phyloP scores from a whole-genome alignment of 2,113 vertebrate species.

The Hirundichthys speculiger region DNA sequence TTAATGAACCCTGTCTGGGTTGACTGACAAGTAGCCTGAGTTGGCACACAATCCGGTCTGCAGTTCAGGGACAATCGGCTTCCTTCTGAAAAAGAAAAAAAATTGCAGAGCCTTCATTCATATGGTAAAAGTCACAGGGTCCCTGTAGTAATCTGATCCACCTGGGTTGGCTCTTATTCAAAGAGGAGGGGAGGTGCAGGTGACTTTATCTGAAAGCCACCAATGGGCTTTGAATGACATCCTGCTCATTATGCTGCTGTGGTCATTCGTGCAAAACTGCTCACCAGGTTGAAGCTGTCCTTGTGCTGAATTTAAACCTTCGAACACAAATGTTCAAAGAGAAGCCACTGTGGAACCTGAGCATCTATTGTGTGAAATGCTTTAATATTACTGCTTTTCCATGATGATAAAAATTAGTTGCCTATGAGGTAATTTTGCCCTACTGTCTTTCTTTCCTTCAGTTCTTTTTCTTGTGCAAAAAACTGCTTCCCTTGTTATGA shows the following conservation, averaged over 20 bases:
- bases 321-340: background rate
- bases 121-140: constrained; percentile 73
- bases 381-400: background rate
- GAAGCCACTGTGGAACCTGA: background rate
- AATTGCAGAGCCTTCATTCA: constrained; percentile 65
- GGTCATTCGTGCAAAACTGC: constrained; percentile 66
- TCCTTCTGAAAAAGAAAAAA: constrained; percentile 34
- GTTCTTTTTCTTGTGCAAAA: too few relatives aligned
- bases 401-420: background rate
- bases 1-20: constrained; percentile 68
- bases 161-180: constrained; percentile 48
- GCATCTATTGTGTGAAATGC: background rate
- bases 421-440: background rate
- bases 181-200: constrained; percentile 50
- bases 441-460: too few relatives aligned
- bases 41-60: constrained; percentile 59
- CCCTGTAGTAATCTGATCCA: constrained; percentile 68
- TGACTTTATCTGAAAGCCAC: constrained; percentile 70
- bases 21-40: constrained; percentile 60
- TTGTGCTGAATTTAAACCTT: constrained; percentile 49
- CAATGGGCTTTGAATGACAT: constrained; percentile 68
- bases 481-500: too few relatives aligned
- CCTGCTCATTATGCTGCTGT: constrained; percentile 56
- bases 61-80: constrained; percentile 50
- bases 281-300: constrained; percentile 49